phyloP scores from a whole-genome alignment of 2,113 vertebrate species.

The Poeciliopsis occidentalis region DNA sequence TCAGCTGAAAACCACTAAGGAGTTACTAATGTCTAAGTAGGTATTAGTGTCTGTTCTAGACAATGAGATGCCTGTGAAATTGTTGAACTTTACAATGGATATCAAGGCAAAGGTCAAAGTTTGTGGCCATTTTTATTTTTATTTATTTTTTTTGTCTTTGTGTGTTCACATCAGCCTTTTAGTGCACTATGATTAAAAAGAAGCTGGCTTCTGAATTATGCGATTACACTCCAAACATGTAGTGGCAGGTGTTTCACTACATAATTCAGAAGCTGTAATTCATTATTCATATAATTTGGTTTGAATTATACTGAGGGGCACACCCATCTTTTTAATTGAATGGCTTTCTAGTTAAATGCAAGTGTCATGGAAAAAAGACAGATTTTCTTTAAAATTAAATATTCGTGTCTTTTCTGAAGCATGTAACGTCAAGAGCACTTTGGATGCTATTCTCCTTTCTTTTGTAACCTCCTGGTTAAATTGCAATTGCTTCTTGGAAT shows the following conservation, averaged over 20 bases:
- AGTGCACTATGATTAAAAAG: slow-evolving; percentile 20
- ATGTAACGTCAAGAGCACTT: background rate
- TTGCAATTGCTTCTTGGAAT: background rate
- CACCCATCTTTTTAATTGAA: slow-evolving; percentile 25
- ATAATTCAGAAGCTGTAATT: slow-evolving; percentile 69
- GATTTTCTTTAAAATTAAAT: slow-evolving; percentile 6
- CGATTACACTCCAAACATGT: slow-evolving; percentile 40
- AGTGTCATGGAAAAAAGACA: slow-evolving; percentile 2
- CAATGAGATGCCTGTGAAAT: slow-evolving; percentile 7
- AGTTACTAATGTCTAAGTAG: slow-evolving; percentile 28
- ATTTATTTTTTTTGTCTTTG: background rate
- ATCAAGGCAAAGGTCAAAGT: background rate
- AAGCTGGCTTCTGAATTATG: slow-evolving; percentile 30
- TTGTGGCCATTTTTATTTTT: background rate
- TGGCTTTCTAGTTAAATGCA: slow-evolving; percentile 9
- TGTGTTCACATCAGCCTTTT: background rate
- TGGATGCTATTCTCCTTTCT: background rate
- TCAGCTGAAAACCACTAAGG: slow-evolving; percentile 68
- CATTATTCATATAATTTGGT: slow-evolving; percentile 66
- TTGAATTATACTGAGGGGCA: slow-evolving; percentile 58
- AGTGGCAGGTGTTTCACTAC: slow-evolving; percentile 63
- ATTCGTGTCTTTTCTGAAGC: background rate
- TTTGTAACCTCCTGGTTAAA: background rate
- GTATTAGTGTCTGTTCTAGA: slow-evolving; percentile 1
- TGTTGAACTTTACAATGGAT: background rate